Evolutionary conservation across 2,888 invertebrate species (phyloP).

Genomic region (Tholera decimalis): DNA sequence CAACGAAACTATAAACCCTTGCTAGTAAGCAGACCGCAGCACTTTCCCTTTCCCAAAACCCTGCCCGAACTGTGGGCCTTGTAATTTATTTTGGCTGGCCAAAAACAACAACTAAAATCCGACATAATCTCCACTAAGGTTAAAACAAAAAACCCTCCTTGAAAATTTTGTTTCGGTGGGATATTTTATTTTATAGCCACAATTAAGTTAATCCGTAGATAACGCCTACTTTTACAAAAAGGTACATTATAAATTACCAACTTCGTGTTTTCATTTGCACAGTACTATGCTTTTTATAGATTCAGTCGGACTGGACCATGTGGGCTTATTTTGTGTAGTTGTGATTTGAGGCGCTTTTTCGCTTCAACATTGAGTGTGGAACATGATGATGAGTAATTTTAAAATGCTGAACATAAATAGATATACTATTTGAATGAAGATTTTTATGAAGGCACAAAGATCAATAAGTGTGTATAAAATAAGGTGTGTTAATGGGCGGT

Average conservation of each 20-base stretch:
- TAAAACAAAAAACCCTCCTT: slow-evolving; percentile 62
- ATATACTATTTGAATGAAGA: too few species aligned
- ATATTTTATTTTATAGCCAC: slow-evolving; percentile 68
- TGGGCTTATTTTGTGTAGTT: slow-evolving; percentile 15
- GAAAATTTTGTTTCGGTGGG: slow-evolving; percentile 56
- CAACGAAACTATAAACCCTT: slow-evolving; percentile 30
- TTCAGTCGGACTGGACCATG: slow-evolving; percentile 21
- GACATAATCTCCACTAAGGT: slow-evolving; percentile 63
- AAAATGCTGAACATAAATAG: too few species aligned
- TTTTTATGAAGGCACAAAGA: too few species aligned
- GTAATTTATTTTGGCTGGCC: slow-evolving; percentile 60
- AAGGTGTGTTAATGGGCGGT: too few species aligned
- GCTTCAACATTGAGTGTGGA: background rate
- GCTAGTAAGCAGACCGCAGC: slow-evolving; percentile 24
- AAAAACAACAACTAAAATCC: slow-evolving; percentile 66
- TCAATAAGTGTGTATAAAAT: too few species aligned
- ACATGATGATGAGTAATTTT: slow-evolving; percentile 12
- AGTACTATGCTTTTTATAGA: slow-evolving; percentile 28
- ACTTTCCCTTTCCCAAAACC: slow-evolving; percentile 47
- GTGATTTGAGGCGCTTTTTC: background rate
- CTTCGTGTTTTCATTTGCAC: slow-evolving; percentile 36
- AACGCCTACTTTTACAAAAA: slow-evolving; percentile 64
- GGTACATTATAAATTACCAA: slow-evolving; percentile 54
- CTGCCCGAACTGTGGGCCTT: slow-evolving; percentile 30
- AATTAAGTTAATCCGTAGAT: slow-evolving; percentile 70